Conservation (phyloP, 2,797 vertebrate genomes). For the Knipowitschia caucasica region DNA sequence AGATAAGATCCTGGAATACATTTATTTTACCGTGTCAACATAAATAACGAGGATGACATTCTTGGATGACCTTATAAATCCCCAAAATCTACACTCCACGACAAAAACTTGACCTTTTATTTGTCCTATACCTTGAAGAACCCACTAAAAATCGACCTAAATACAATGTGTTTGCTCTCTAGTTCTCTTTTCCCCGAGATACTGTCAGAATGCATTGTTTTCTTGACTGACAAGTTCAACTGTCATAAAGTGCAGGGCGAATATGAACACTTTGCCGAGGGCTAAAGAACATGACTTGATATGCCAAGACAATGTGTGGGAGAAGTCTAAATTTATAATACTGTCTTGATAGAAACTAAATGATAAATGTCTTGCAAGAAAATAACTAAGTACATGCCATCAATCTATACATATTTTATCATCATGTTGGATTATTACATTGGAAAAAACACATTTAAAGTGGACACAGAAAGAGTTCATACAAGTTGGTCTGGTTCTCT, state of each 20-base stretch:
- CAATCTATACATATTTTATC: background rate
- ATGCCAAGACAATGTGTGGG: constrained; percentile 34
- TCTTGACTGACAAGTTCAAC: constrained; percentile 54
- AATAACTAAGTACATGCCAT: background rate
- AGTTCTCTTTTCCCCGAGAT: background rate
- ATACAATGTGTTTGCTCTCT: background rate
- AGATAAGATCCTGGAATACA: no score
- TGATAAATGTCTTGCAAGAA: background rate
- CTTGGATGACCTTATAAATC: no score
- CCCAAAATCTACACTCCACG: no score
- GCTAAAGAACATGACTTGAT: constrained; percentile 62
- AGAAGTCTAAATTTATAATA: constrained; percentile 12
- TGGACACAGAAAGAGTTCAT: no score
- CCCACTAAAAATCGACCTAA: background rate
- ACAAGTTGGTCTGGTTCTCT: no score
- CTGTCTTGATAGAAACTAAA: background rate
- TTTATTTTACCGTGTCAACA: no score
- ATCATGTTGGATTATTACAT: no score
- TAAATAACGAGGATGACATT: no score
- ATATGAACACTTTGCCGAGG: constrained; percentile 59
- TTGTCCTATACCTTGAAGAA: background rate
- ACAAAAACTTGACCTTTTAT: no score
- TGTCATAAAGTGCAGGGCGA: constrained; percentile 65
- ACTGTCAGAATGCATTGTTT: constrained; percentile 29
- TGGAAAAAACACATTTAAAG: no score